Percentiles rank a stretch among this genome's conserved stretches.
phyloP scores from a whole-genome alignment of 35 echinoderm and acorn worm species.

The Anneissia japonica region DNA sequence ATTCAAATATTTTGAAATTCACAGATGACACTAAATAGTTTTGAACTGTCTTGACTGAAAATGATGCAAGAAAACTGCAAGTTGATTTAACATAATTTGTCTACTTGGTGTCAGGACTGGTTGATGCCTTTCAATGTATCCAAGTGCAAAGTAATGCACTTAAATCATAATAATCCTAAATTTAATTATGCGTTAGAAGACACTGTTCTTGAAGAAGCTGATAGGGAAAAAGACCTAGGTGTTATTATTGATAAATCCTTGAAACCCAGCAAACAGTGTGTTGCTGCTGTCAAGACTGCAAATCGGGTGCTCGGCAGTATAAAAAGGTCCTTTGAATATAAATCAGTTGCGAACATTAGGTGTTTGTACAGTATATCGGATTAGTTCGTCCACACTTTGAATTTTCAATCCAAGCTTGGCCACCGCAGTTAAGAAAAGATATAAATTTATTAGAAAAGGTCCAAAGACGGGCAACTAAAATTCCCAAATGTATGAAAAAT shows the following conservation, averaged over 20 bases:
- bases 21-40: slow-evolving; percentile 23
- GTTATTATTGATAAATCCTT: background rate
- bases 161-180: background rate
- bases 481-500: too few species aligned
- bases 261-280: background rate
- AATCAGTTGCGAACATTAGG: too few species aligned
- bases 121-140: slow-evolving; percentile 28
- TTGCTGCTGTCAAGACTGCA: background rate
- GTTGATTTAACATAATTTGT: slow-evolving; percentile 5
- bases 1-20: slow-evolving; percentile 11
- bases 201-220: background rate
- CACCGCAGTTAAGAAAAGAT: too few species aligned
- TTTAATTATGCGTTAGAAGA: background rate
- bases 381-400: too few species aligned
- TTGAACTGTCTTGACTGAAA: background rate
- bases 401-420: too few species aligned
- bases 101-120: slow-evolving; percentile 16
- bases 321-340: too few species aligned
- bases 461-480: too few species aligned
- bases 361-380: too few species aligned
- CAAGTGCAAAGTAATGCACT: slow-evolving; percentile 17
- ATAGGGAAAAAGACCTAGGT: background rate
- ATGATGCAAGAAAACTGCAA: too few species aligned
- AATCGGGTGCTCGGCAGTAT: background rate
- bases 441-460: too few species aligned